Evolutionary conservation across 2,797 vertebrate genomes (phyloP).

Genomic region (Hoplostethus atlanticus): DNA sequence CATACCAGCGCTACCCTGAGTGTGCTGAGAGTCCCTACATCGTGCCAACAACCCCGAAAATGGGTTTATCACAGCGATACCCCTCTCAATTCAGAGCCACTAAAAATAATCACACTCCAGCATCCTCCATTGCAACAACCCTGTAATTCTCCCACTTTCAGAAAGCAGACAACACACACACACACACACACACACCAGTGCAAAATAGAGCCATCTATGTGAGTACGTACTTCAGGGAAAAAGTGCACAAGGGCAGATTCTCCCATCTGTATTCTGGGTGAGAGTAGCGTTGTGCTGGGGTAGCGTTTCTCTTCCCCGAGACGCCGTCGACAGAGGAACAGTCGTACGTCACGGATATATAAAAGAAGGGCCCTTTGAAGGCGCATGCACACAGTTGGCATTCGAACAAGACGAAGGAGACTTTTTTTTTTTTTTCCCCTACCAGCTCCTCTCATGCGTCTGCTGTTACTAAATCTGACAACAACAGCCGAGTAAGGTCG

Average conservation of each 20-base stretch:
- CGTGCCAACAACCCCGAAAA: slow-evolving; percentile 39
- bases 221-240: slow-evolving; percentile 69
- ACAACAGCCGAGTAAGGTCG: slow-evolving; percentile 72
- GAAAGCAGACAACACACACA: slow-evolving; percentile 54
- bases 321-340: slow-evolving; percentile 68
- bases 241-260: slow-evolving; percentile 76
- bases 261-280: slow-evolving; percentile 80
- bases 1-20: slow-evolving; percentile 3
- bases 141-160: slow-evolving; percentile 49
- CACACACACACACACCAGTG: slow-evolving; percentile 46
- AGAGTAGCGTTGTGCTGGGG: slow-evolving; percentile 67
- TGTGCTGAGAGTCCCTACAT: slow-evolving; percentile 17
- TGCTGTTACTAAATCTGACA: slow-evolving; percentile 80
- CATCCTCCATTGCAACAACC: slow-evolving; percentile 52
- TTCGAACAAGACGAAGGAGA: slow-evolving; percentile 66
- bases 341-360: slow-evolving; percentile 67
- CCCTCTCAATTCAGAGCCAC: slow-evolving; percentile 47
- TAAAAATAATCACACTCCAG: slow-evolving; percentile 73
- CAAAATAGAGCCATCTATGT: slow-evolving; percentile 69
- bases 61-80: slow-evolving; percentile 32
- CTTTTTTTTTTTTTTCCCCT: slow-evolving; percentile 40
- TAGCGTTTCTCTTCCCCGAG: slow-evolving; percentile 63
- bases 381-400: slow-evolving; percentile 65
- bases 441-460: slow-evolving; percentile 59
- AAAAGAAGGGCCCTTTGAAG: slow-evolving; percentile 65